Base-by-base conservation (phyloP, 2,797 vertebrate genomes). In the Pampus argenteus region DNA sequence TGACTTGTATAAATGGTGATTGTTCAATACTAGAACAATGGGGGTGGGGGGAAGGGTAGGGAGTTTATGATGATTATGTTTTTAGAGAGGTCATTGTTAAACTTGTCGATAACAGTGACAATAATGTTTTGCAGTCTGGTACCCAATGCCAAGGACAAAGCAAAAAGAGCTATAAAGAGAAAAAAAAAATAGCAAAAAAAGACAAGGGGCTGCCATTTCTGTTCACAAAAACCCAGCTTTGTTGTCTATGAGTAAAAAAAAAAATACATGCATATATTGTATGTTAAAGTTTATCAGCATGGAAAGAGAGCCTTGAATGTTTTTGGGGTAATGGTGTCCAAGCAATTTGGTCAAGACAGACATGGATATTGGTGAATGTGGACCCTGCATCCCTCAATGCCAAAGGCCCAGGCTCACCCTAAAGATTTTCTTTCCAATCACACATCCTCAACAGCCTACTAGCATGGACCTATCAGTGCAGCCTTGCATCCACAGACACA, bases 261-360 rank as follows among this genome's bases (percentile, higher is more conserved):
- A 34, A 68, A 49, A 49, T 66, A 23, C 45, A 29, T 56, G 36
- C 23, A 51, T 51, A 52, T 31, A 34, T 55, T 55, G 20, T 55
- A 55, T 55, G 36, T 70, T 74, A 72, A 58, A 71, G 47, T 75
- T 76, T 76, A 81, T 86, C 48, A 74, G 88, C 89, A 88, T 86
- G 89, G 67, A 85, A 80, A 71, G 65, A 65, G 84, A 90, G 88
- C 86, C 88, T 88, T 91, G 92, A 94, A 93, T 93, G 92, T 93
- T 83, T 86, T 77, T 9, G 66, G 85, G 87, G 81, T 83, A 76
- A 84, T 25, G 72, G 78, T 76, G 87, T 90, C 83, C 49, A 20
- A 76, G 68, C 64, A 78, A 28, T 70, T 78, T 76, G 75, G 68
- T 86, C 18, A 42, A 72, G 67, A 76, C 34, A 66, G 59, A 76